Conservation (phyloP, 2,797 vertebrate species). For the Gobio occitaniae region DNA sequence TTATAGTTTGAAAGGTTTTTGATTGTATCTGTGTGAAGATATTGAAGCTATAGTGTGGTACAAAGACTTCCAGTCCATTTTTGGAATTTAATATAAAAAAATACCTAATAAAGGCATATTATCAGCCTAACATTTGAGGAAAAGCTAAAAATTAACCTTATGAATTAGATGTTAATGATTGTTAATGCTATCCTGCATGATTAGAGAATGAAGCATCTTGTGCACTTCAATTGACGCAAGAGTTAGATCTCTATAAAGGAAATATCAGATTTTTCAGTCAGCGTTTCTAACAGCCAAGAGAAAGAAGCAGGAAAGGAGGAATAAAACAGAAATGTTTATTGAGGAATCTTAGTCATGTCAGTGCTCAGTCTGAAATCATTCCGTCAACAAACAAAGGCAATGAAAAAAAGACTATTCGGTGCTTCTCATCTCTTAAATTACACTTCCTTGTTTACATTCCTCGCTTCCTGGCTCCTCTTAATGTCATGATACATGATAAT, state of each 20-base stretch:
- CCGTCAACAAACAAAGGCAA: not conserved
- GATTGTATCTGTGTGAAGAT: not conserved
- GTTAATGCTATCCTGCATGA: not conserved
- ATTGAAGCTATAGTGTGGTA: not conserved
- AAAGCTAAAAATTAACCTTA: not conserved
- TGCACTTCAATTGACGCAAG: not conserved
- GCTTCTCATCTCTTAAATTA: not conserved
- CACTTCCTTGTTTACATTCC: not conserved
- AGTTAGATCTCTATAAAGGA: not conserved
- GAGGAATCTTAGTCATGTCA: not conserved
- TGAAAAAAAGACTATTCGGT: not conserved
- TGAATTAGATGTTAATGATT: not conserved
- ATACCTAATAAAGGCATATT: not conserved
- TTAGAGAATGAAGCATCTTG: not conserved
- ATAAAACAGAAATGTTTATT: not conserved
- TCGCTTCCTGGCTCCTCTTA: not conserved
- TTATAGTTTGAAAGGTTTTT: not conserved
- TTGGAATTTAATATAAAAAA: not conserved
- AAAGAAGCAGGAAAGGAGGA: not conserved
- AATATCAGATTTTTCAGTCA: not conserved
- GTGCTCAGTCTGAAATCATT: not conserved
- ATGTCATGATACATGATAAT: not conserved
- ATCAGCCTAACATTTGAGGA: not conserved
- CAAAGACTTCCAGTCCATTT: not conserved
- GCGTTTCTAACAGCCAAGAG: not conserved